Evolutionary conservation across 2,113 vertebrate genomes (phyloP), one percentile per base, ranked within the genome.

Genomic region (Spea multiplicata): DNA sequence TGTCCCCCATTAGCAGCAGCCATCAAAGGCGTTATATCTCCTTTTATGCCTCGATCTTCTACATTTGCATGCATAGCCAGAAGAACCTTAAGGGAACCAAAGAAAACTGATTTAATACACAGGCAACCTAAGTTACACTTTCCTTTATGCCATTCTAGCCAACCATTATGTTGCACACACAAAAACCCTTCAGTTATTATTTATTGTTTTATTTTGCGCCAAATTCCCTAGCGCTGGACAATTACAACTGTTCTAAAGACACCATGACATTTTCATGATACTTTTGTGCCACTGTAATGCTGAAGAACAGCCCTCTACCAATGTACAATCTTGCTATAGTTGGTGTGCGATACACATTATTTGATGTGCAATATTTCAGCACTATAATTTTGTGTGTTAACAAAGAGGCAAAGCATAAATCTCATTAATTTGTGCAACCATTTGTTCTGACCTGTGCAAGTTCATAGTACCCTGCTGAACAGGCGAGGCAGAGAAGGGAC

Each of bases 51-150:
- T 81, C 97, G 89, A 87, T 99, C 97, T 88, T 99, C 97, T 53
- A 99, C 97, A 83, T 99, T 99, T 71, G 97, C 97, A 75, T 99
- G 97, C 97, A 99, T 98, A 72, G 96, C 97, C 90, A 99, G 88
- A 80, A 99, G 94, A 83, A 99, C 97, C 97, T 99, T 82, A 81
- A 4, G 85, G 81, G 45, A 46, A 44, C 5, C 17, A 5, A 71
- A 13, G 47, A 10, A 68, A 47, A 14, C 13, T 48, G 6, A 62
- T 62, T 62, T n/a, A 8, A n/a, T n/a, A 16, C 7, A 61, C 13
- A 61, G 16, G 13, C 59, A n/a, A 16, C 3, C 5, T n/a, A 62
- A 2, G 30, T 30, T 30, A 30, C 2, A 30, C 30, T 1, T 30
- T 30, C 30, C 30, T 30, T 30, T 30, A 30, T 30, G 30, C 30